phyloP scores from a whole-genome alignment of 2,113 vertebrate species.

The Pardalotus punctatus region DNA sequence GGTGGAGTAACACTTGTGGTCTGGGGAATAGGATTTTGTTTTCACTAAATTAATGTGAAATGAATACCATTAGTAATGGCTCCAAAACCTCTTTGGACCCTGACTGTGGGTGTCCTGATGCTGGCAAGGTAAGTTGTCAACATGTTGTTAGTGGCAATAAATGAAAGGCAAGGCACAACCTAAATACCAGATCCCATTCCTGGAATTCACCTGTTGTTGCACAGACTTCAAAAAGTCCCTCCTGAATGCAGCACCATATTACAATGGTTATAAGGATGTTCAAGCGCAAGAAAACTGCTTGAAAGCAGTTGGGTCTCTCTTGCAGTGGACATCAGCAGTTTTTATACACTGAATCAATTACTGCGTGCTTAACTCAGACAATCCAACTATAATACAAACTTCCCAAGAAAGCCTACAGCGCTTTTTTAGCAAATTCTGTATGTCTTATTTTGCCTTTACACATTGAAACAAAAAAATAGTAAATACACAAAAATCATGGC shows the following conservation, averaged over 20 bases:
- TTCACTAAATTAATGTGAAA: neutral
- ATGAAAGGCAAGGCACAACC: neutral
- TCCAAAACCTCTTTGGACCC: neutral
- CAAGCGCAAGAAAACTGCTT: neutral
- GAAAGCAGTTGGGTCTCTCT: neutral
- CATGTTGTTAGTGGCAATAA: neutral
- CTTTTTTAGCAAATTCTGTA: neutral
- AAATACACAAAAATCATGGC: neutral
- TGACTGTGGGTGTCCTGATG: rapidly evolving
- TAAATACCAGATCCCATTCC: neutral
- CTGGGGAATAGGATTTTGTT: neutral
- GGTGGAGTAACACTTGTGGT: neutral
- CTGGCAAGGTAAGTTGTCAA: neutral
- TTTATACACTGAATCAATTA: neutral
- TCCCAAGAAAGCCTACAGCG: neutral
- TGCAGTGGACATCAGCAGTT: neutral
- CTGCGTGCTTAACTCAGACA: neutral
- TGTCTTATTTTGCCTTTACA: neutral
- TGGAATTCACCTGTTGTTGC: neutral
- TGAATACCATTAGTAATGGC: neutral
- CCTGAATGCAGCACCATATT: rapidly evolving
- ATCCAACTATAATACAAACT: neutral
- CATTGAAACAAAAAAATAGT: neutral
- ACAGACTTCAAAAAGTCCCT: neutral
- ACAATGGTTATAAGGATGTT: rapidly evolving